Base-by-base conservation (phyloP, 2,797 vertebrate genomes). In the Aplochiton taeniatus region DNA sequence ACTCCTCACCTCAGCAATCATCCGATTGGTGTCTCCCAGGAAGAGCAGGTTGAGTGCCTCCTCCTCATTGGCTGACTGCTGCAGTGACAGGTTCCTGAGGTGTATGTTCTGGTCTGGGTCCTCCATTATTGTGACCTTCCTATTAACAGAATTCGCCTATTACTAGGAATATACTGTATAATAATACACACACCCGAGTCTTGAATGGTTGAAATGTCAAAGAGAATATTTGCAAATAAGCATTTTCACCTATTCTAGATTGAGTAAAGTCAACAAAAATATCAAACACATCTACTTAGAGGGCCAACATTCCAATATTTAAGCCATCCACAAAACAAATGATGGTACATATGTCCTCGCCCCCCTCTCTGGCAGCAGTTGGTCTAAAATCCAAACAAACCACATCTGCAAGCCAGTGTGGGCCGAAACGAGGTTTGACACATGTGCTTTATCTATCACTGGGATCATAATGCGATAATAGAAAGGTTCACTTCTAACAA, bases 11-110 rank as follows among this genome's bases (percentile, higher is more conserved):
- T 99, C 97, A 65, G 96, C 95, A 72, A 98, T 97, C 94, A 98
- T 97, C 49, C 98, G 95, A 84, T 99, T 99, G 68, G 97, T 99
- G 79, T 99, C 98, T 17, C 98, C 98, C 46, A 99, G 82, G 80
- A 99, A 99, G 10, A 99, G 95, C 9, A 98, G 84, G 74, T 98
- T 98, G 64, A 99, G 90, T 61, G 96, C 96, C 80, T 98, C 95
- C 76, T 98, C 96, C 83, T 99, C 96, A 16, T 86, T 99, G 11
- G 81, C 86, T 17, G 96, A 94, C 82, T 93, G 94, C 64, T 94
- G 95, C 78, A 97, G 85, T n/a, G 96, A 96, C 53, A 99, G 88
- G 82, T 98, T 98, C 90, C 90, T 97, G 49, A 99, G 92, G 72
- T 98, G 97, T 81, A 99, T 95, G 78, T 97, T 98, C 84, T 98